Percentiles rank a stretch among this genome's conserved stretches.
phyloP scores from a whole-genome alignment of 2,113 vertebrate genomes.

The Neofelis nebulosa region DNA sequence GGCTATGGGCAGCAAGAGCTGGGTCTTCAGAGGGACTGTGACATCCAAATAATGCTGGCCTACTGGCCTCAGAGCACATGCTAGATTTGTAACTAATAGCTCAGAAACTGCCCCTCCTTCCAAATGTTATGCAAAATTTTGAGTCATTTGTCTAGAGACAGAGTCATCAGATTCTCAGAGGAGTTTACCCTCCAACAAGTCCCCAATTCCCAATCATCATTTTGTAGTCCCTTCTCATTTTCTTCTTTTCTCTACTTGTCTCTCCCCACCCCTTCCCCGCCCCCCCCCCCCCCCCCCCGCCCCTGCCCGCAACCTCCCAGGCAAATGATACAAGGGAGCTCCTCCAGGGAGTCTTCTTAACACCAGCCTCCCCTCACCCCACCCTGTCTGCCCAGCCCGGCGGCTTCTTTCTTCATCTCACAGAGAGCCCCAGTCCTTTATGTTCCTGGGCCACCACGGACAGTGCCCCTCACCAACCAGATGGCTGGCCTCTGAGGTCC shows the following conservation, averaged over 20 bases:
- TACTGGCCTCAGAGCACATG: background rate
- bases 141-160: background rate
- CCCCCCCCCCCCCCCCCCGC: too few species aligned
- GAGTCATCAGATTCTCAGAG: background rate
- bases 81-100: background rate
- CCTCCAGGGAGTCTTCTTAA: background rate
- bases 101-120: background rate
- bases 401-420: background rate
- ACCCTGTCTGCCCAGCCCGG: background rate
- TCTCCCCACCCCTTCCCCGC: too few species aligned
- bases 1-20: background rate
- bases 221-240: background rate
- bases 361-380: background rate
- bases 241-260: background rate
- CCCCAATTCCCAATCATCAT: background rate
- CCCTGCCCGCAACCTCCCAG: background rate
- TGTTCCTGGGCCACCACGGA: background rate
- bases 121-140: background rate
- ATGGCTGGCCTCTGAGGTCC: conserved; percentile 63
- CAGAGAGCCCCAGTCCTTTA: conserved; percentile 10
- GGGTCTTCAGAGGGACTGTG: background rate
- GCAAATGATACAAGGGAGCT: background rate
- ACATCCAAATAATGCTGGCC: background rate
- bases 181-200: background rate
- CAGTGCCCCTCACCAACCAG: conserved; percentile 42